Conservation (phyloP, 2,797 vertebrate species). For the Mus caroli region DNA sequence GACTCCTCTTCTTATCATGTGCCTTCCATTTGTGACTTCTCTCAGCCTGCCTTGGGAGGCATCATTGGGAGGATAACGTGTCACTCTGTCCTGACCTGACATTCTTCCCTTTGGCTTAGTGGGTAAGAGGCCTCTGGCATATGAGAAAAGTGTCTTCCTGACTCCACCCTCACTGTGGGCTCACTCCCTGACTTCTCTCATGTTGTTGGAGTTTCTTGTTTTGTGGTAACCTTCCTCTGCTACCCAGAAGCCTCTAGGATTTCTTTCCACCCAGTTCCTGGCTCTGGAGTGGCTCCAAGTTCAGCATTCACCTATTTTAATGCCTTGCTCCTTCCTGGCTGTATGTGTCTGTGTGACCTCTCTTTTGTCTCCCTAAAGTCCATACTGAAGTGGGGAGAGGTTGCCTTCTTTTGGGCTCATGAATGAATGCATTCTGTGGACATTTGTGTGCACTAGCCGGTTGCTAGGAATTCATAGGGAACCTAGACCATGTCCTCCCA, state of each 20-base stretch:
- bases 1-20: accelerated
- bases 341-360: neutral
- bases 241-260: neutral
- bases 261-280: neutral
- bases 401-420: neutral
- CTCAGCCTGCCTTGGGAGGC: neutral
- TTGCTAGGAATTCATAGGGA: constrained; percentile 8
- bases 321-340: constrained; percentile 6
- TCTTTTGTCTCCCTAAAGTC: neutral
- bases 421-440: neutral
- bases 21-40: neutral
- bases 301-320: neutral
- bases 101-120: neutral
- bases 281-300: neutral
- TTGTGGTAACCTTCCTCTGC: neutral
- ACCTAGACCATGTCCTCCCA: neutral
- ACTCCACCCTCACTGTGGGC: neutral
- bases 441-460: neutral
- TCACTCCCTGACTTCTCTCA: neutral
- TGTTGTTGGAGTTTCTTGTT: neutral
- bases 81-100: neutral
- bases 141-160: constrained; percentile 17
- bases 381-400: neutral
- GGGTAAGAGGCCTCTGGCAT: neutral
- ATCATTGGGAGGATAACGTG: neutral